Conservation (phyloP, 2,113 vertebrate genomes). For the Trochalopteron elliotii region DNA sequence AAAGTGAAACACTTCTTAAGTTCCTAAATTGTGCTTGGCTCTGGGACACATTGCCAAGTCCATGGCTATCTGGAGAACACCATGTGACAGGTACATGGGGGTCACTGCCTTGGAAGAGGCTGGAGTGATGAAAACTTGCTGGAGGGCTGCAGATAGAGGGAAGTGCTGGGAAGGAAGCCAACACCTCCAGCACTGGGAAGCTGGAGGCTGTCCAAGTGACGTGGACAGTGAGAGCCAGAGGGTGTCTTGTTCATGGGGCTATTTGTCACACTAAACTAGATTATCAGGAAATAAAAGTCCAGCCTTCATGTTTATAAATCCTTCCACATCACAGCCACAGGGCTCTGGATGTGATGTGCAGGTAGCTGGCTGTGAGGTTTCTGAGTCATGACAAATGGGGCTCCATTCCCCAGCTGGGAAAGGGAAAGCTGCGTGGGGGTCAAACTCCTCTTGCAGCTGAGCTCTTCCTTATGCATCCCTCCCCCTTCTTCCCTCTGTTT, state of each 20-base stretch:
- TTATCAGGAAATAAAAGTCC: constrained; percentile 57
- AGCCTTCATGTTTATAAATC: constrained; percentile 35
- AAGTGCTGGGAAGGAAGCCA: constrained; percentile 26
- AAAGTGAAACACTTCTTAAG: background rate
- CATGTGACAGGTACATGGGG: background rate
- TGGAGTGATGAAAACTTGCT: constrained; percentile 27
- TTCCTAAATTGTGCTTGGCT: background rate
- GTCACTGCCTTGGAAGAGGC: background rate
- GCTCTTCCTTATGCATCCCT: background rate
- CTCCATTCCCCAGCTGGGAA: background rate
- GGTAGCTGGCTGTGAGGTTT: background rate
- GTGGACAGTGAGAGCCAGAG: background rate
- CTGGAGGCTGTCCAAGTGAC: constrained; percentile 53
- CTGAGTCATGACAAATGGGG: background rate
- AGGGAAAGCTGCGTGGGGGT: background rate
- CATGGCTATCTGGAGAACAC: background rate
- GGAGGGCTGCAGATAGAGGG: constrained; percentile 36
- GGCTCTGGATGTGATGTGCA: background rate
- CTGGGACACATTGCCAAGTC: background rate
- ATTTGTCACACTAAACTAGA: constrained; percentile 54
- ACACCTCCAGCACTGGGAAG: background rate
- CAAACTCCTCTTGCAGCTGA: background rate
- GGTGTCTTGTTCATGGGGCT: constrained; percentile 7
- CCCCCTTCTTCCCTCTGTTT: background rate
- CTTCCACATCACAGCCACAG: background rate